phyloP scores from a whole-genome alignment of 1,140 invertebrate species.

The Scaptodrosophila lebanonensis region DNA sequence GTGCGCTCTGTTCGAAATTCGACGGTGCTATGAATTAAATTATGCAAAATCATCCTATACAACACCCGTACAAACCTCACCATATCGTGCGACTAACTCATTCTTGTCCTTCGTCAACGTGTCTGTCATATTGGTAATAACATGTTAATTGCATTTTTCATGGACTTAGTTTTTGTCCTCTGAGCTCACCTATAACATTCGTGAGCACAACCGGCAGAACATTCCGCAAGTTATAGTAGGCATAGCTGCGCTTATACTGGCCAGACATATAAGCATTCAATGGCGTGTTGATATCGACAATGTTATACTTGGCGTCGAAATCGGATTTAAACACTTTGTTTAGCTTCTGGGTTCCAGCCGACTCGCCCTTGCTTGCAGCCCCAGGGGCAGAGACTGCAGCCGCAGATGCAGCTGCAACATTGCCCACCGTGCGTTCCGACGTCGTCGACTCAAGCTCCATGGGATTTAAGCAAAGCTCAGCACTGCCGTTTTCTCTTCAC shows the following conservation, averaged over 20 bases:
- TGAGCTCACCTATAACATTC: too few species aligned
- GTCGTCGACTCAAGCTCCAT: too few species aligned
- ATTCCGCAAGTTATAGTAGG: conserved; percentile 89
- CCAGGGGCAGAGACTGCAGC: too few species aligned
- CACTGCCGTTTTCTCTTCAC: too few species aligned
- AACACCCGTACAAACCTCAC: conserved; percentile 81
- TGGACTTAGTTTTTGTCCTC: too few species aligned
- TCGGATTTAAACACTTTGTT: conserved; percentile 42
- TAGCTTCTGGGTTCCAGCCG: not conserved
- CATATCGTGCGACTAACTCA: conserved; percentile 82
- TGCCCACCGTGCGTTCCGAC: conserved; percentile 3
- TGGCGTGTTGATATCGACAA: conserved; percentile 58
- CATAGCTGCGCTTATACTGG: conserved; percentile 84
- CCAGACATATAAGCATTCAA: conserved; percentile 53
- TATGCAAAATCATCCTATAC: not conserved
- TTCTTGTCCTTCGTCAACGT: conserved; percentile 85
- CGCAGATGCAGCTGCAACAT: not conserved
- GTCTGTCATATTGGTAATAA: too few species aligned
- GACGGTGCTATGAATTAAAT: conserved; percentile 15
- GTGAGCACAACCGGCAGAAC: conserved; percentile 93
- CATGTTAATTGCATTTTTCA: too few species aligned
- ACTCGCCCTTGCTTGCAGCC: not conserved
- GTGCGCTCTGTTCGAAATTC: conserved; percentile 77
- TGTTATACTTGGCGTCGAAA: conserved; percentile 71
- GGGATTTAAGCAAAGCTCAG: too few species aligned